Evolutionary conservation across 1,140 invertebrate species (phyloP).

Genomic region (Pseudomyrmex pallidus): DNA sequence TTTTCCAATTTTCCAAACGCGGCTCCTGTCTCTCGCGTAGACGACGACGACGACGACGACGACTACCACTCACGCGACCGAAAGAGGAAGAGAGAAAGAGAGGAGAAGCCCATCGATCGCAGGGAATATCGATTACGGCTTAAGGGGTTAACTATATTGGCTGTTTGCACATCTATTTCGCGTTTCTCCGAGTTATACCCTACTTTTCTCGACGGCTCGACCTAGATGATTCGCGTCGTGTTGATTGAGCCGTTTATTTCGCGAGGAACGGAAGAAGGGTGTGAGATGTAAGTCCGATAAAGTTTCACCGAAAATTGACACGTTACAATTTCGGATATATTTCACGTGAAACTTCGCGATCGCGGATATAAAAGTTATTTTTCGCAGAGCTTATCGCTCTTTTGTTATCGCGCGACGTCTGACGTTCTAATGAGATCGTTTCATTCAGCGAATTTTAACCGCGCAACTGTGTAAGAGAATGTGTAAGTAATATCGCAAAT

Average conservation of each 20-base stretch:
- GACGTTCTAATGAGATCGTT: no score
- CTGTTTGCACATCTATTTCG: conserved; percentile 51
- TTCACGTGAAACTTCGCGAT: no score
- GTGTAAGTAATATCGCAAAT: background rate
- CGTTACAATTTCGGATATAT: no score
- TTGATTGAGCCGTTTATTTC: conserved; percentile 17
- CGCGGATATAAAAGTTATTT: no score
- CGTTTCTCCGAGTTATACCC: conserved; percentile 40
- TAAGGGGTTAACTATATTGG: conserved; percentile 49
- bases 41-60: background rate
- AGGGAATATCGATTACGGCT: conserved; percentile 51
- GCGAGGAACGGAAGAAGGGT: background rate
- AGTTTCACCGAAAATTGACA: no score
- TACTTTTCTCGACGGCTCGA: conserved; percentile 21
- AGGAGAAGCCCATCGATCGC: conserved; percentile 39
- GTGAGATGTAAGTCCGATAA: background rate
- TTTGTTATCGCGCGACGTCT: no score
- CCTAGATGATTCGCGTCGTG: conserved; percentile 21
- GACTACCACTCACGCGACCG: no score
- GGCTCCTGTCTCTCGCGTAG: background rate
- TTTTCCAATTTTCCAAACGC: conserved; percentile 62
- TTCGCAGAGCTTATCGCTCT: no score
- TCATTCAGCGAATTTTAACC: background rate
- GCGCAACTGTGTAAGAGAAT: background rate
- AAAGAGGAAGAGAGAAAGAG: background rate